phyloP scores from a whole-genome alignment of 2,888 invertebrate species.

The Drosophila vallismaia region DNA sequence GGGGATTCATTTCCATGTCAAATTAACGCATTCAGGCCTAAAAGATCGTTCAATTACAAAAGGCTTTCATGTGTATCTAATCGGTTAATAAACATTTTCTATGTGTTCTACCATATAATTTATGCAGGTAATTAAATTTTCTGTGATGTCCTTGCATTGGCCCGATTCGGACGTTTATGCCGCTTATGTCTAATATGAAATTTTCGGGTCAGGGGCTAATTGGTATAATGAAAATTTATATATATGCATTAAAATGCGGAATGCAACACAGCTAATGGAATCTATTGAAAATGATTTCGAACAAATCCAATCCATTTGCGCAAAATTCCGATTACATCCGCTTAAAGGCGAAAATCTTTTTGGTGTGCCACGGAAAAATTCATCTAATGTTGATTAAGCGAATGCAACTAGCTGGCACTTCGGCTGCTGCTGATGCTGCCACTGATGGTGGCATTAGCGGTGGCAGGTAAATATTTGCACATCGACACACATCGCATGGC shows the following conservation, averaged over 20 bases:
- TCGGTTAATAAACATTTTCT: constrained; percentile 8
- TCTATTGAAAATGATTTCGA: constrained; percentile 7
- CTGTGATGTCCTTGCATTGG: constrained; percentile 1
- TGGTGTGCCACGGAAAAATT: background rate
- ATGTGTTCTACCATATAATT: constrained; percentile 12
- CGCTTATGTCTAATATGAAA: background rate
- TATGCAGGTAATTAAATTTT: constrained; percentile 22
- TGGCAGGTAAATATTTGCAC: constrained; percentile 75
- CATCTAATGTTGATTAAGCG: constrained; percentile 33
- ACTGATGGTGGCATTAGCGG: constrained; percentile 41
- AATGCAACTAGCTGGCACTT: constrained; percentile 25
- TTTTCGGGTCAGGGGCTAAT: constrained; percentile 30
- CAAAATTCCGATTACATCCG: background rate
- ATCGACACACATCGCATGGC: constrained; percentile 55
- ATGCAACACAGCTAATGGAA: background rate
- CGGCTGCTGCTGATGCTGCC: constrained; percentile 12
- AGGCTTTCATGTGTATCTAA: background rate
- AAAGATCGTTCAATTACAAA: background rate
- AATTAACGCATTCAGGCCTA: background rate
- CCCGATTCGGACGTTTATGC: background rate
- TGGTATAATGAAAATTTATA: constrained; percentile 16
- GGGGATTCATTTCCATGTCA: background rate
- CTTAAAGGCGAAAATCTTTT: background rate
- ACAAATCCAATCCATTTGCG: background rate
- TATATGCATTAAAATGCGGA: constrained; percentile 7